phyloP scores from a whole-genome alignment of 2,113 vertebrate genomes.

The Salminus brasiliensis region DNA sequence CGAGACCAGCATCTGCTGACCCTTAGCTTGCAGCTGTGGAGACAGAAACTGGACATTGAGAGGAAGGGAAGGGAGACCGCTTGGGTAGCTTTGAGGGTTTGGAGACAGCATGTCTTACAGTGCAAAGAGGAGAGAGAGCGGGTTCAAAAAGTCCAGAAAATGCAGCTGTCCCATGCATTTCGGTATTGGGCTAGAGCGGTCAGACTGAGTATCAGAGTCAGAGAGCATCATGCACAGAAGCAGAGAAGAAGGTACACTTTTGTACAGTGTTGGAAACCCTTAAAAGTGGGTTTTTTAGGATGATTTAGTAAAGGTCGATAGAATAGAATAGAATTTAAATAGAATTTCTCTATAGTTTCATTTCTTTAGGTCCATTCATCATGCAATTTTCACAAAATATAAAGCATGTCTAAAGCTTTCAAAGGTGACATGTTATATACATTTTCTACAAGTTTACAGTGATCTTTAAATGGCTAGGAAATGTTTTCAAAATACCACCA shows the following conservation, averaged over 20 bases:
- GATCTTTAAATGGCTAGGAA: too few species aligned
- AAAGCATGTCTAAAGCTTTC: too few species aligned
- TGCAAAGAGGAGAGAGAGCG: neutral
- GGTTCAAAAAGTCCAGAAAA: neutral
- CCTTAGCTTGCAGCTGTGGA: neutral
- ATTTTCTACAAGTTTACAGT: too few species aligned
- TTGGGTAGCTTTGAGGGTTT: neutral
- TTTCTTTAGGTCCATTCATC: too few species aligned
- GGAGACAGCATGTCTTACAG: neutral
- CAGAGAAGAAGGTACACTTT: slow-evolving; percentile 14
- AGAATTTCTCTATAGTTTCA: too few species aligned
- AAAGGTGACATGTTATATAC: too few species aligned
- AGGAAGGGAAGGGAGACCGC: neutral
- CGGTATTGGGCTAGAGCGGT: slow-evolving; percentile 1
- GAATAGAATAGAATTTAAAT: too few species aligned
- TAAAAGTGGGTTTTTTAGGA: too few species aligned
- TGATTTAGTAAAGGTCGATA: too few species aligned
- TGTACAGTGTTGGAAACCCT: too few species aligned
- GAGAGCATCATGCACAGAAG: slow-evolving; percentile 18
- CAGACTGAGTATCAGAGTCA: neutral
- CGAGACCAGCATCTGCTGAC: neutral
- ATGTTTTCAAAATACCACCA: too few species aligned
- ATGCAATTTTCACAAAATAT: too few species aligned
- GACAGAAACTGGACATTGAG: neutral
- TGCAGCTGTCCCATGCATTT: neutral